Conservation (phyloP, 2,797 vertebrate species). For the Muscicapa comitata region DNA sequence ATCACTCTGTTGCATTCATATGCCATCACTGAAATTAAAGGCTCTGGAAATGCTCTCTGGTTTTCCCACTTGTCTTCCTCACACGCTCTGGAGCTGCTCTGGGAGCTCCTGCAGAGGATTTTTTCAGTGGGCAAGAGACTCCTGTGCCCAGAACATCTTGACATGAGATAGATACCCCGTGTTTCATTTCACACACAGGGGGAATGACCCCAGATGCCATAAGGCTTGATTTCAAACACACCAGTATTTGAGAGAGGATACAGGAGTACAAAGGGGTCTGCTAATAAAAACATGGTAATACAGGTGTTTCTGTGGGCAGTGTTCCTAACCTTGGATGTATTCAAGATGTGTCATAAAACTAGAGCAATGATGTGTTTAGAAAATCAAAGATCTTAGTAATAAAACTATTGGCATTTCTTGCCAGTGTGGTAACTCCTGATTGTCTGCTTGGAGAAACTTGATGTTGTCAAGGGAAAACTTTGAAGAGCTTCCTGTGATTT, state of each 20-base stretch:
- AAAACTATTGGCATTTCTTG: background rate
- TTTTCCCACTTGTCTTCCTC: background rate
- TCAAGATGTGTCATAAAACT: background rate
- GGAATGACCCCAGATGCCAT: background rate
- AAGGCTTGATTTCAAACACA: background rate
- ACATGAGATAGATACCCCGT: background rate
- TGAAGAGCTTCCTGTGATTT: background rate
- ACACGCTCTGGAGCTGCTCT: rapidly evolving
- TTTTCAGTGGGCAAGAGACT: background rate
- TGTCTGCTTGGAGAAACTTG: background rate
- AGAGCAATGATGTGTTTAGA: background rate
- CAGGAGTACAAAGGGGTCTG: background rate
- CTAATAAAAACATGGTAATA: background rate
- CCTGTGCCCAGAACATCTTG: background rate
- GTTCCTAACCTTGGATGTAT: background rate
- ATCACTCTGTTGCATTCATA: background rate
- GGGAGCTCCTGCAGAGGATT: background rate
- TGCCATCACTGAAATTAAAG: background rate
- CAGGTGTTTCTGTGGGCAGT: background rate
- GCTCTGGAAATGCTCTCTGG: background rate
- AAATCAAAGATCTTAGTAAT: background rate
- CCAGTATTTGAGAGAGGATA: background rate
- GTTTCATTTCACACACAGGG: background rate
- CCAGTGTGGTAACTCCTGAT: background rate
- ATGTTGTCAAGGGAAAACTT: background rate